Evolutionary conservation across 2,888 invertebrate genomes (phyloP), one percentile per base, ranked within the genome.

Genomic region (Punctoribates punctum): DNA sequence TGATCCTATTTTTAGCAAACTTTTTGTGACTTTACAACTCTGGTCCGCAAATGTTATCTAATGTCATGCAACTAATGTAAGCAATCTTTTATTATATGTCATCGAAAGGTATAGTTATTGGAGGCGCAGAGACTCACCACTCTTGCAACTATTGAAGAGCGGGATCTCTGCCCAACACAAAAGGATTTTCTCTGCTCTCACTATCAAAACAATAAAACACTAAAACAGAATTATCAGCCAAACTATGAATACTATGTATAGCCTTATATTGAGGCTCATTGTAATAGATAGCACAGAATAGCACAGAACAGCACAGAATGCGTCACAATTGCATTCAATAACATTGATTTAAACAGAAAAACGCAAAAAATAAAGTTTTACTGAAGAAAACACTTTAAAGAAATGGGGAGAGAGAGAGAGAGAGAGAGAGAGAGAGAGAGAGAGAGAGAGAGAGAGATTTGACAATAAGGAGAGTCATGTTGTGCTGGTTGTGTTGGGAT

Each of bases 121-220:
- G 48, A 20, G 48, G 42, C 25, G 25, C 46, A 20, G 67, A 15
- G 15, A 29, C 34, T 34, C n/a, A 60, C 25, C 25, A 23, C 25
- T 54, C 25, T 54, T 20, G 27, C 13, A 25, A 27, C 65, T 29
- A 65, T 65, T 65, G 38, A 27, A 34, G 27, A 70, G 70, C 70
- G 70, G 72, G 72, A 67, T 67, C 67, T 72, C 25, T 29, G 27
- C 17, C 46, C n/a, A 25, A 46, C 25, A 72, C 72, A 72, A 72
- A 72, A 72, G 72, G 72, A 72, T 72, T 72, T 42, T 48, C 42
- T 72, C 48, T 25, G 48, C 20, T 46, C 25, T 23, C 25, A 72
- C 72, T 72, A 72, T 72, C 72, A 72, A 72, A 72, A 72, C 72
- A 72, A 72, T 72, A 72, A 72, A 72, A 72, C 72, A 72, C 48